These are phyloP conservation scores for Phymanthus crucifer DNA, from an alignment of 92 coral and sea anemone species.

Conservation along the genomic window DNA sequence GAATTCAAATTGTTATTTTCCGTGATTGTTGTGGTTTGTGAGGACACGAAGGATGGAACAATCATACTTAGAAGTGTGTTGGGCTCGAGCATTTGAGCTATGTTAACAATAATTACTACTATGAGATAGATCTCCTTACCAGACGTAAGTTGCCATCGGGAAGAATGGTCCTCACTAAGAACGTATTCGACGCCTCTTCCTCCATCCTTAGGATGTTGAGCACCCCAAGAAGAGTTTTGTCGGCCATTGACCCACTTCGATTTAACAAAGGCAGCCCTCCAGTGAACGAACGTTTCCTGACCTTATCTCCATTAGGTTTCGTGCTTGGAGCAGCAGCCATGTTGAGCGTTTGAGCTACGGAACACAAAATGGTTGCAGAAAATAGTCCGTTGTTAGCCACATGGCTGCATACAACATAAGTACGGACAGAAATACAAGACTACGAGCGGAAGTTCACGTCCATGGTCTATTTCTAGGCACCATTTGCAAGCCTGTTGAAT, in stretches of 20 bases:
- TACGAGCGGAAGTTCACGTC: neutral
- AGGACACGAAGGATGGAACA: neutral
- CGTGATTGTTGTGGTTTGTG: neutral
- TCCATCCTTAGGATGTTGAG: slow-evolving; percentile 91
- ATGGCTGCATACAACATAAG: slow-evolving; percentile 2
- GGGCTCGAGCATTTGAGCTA: slow-evolving; percentile 26
- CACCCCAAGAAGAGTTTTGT: slow-evolving; percentile 89
- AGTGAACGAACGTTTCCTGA: slow-evolving; percentile 74
- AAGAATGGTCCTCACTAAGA: slow-evolving; percentile 83
- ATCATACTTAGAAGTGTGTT: neutral
- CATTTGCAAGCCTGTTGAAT: slow-evolving; percentile 24
- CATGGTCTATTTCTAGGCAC: slow-evolving; percentile 15
- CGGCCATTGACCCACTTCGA: slow-evolving; percentile 87
- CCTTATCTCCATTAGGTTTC: slow-evolving; percentile 55
- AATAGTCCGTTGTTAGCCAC: slow-evolving; percentile 20
- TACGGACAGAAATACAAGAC: neutral
- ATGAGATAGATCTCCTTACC: slow-evolving; percentile 60
- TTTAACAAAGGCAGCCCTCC: slow-evolving; percentile 66
- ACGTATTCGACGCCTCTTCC: slow-evolving; percentile 83
- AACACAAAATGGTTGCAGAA: slow-evolving; percentile 29
- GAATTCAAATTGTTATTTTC: neutral
- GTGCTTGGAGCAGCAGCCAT: slow-evolving; percentile 77
- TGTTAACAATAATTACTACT: slow-evolving; percentile 26
- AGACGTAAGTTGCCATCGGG: slow-evolving; percentile 93
- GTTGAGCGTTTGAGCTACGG: slow-evolving; percentile 51